phyloP scores from a whole-genome alignment of 1,140 invertebrate species.

The Zaprionus gabonicus region DNA sequence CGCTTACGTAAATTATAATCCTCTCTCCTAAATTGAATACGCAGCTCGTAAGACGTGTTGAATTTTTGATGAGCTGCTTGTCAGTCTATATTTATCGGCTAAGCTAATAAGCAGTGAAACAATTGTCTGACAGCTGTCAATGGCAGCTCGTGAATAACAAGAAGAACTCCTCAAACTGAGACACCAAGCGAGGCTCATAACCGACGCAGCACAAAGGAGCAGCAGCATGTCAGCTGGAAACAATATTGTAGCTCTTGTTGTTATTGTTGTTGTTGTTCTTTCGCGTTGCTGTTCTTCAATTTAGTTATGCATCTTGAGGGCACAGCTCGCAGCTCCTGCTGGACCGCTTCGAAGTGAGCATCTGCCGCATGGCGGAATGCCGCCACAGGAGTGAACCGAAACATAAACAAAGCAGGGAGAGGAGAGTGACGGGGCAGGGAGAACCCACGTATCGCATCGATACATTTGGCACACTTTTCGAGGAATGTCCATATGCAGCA shows the following conservation, averaged over 20 bases:
- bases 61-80: conserved; percentile 9
- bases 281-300: conserved; percentile 2
- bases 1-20: not conserved
- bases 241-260: conserved; percentile 23
- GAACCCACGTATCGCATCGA: conserved; percentile 36
- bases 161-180: conserved; percentile 8
- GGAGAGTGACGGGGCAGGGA: not conserved
- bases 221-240: conserved; percentile 42
- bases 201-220: conserved; percentile 23
- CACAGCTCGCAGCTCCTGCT: conserved; percentile 26
- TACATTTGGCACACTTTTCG: conserved; percentile 52
- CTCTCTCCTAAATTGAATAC: not conserved
- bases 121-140: conserved; percentile 45
- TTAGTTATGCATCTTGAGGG: conserved; percentile 37
- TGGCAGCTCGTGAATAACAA: conserved; percentile 26
- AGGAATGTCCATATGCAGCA: conserved; percentile 40
- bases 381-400: conserved; percentile 35
- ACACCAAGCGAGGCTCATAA: conserved; percentile 31
- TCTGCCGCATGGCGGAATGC: conserved; percentile 19
- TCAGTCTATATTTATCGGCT: conserved; percentile 22
- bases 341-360: conserved; percentile 17
- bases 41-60: not conserved
- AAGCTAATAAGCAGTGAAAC: conserved; percentile 35
- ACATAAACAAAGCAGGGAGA: conserved; percentile 32
- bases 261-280: conserved; percentile 6